A percentile compares a stretch with the other conserved stretches of the same genome.
These are phyloP conservation scores for Acromyrmex echinatior DNA, from an alignment of 1,140 invertebrate genomes.

Conservation along the genomic window DNA sequence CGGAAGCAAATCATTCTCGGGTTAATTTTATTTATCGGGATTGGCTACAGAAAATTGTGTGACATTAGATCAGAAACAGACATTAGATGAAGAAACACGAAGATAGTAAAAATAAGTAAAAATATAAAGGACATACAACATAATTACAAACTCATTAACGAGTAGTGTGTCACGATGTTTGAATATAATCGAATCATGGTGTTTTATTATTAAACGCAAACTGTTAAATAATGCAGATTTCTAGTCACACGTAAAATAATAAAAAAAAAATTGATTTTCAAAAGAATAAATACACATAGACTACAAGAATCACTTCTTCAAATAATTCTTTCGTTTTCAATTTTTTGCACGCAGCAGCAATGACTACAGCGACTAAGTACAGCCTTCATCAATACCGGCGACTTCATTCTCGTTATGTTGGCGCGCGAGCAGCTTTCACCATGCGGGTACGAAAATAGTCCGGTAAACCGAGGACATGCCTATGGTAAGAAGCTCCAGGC, in stretches of 20 bases:
- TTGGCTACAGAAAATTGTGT: conserved; percentile 11
- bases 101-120: background rate
- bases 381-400: background rate
- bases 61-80: background rate
- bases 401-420: conserved; percentile 20
- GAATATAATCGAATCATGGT: background rate
- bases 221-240: background rate
- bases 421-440: conserved; percentile 15
- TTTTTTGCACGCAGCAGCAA: background rate
- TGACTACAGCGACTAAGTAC: background rate
- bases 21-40: conserved; percentile 35
- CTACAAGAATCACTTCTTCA: background rate
- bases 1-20: conserved; percentile 25
- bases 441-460: conserved; percentile 36
- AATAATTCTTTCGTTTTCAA: background rate
- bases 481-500: conserved; percentile 41
- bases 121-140: background rate
- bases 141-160: background rate
- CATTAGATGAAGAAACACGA: background rate
- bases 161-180: background rate
- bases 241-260: background rate
- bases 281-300: background rate
- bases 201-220: conserved; percentile 6
- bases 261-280: background rate
- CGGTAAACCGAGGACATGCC: conserved; percentile 3